These are phyloP conservation scores for Poecilia latipinna DNA, from an alignment of 2,113 vertebrate species.

Conservation along the genomic window DNA sequence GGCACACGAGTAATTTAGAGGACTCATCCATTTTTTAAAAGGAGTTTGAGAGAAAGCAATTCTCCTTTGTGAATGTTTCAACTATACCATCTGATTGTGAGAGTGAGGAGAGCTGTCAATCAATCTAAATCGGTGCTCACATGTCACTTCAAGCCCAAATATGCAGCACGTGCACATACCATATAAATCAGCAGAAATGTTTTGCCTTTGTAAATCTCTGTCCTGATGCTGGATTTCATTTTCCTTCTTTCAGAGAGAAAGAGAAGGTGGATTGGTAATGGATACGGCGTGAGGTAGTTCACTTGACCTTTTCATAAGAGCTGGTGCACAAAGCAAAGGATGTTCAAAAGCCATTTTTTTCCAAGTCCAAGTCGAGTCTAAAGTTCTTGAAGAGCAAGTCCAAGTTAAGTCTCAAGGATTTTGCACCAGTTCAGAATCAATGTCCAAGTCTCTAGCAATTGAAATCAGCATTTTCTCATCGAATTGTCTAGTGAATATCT, in stretches of 20 bases:
- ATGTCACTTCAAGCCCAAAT: slow-evolving; percentile 16
- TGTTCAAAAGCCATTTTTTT: no score
- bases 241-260: slow-evolving; percentile 48
- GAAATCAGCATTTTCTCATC: no score
- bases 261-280: no score
- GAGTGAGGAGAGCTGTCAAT: slow-evolving; percentile 48
- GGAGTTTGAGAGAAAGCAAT: slow-evolving; percentile 63
- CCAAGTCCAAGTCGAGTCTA: no score
- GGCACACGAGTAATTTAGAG: slow-evolving; percentile 64
- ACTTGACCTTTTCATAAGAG: no score
- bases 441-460: no score
- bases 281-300: no score
- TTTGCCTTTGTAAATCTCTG: slow-evolving; percentile 21
- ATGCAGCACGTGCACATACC: slow-evolving; percentile 3
- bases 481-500: no score
- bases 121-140: slow-evolving; percentile 19
- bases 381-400: no score
- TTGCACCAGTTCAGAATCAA: no score
- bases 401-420: no score
- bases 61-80: slow-evolving; percentile 47
- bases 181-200: slow-evolving; percentile 21
- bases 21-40: slow-evolving; percentile 75
- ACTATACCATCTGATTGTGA: slow-evolving; percentile 33
- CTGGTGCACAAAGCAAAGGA: no score
- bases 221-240: slow-evolving; percentile 42